Base-by-base conservation (phyloP, 1,140 invertebrate genomes). In the Drosophila albomicans region DNA sequence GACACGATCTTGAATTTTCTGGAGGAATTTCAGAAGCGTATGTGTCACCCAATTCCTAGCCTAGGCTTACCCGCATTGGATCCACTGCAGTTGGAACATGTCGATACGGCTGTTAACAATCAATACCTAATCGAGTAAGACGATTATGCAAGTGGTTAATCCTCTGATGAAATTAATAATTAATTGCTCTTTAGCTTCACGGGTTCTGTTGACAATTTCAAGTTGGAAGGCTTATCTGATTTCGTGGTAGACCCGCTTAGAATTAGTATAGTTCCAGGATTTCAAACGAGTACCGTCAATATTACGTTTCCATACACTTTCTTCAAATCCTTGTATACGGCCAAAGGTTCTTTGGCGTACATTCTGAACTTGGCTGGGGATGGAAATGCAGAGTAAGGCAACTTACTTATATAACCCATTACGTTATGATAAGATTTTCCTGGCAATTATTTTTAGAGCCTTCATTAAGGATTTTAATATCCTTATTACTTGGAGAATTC, bases 11-110 rank as follows among this genome's bases (percentile, higher is more conserved):
- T 51, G 2, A n/a, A 25, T 5, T 91, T 92, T 56, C 64, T 92
- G 0, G 20, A 89, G 0, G 73, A 89, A 64, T 75, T 92, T 8
- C 58, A 76, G 5, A 35, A 52, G 51, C 91, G 91, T 1, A 92
- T 92, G 91, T 92, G 91, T 13, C 91, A 92, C 56, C 91, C 91
- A 1, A 92, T 92, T 49, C 90, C 90, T 0, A 81, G 79, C 49
- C 70, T 92, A 48, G 91, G 91, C 0, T 61, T 92, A 5, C 91
- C 87, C 7, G 81, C 91, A 1, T 52, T 92, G 48, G 91, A 92
- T 78, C 91, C 91, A 3, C 35, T 92, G 5, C 5, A 76, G 48
- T 32, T 79, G 7, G 64, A 45, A n/a, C 78, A 81, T 48, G 70
- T 64, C 10, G 61, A 81, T 11, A 58, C 51, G 2, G 54, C 76